Base-by-base conservation (phyloP, 2,113 vertebrate species). In the Leiothrix lutea region DNA sequence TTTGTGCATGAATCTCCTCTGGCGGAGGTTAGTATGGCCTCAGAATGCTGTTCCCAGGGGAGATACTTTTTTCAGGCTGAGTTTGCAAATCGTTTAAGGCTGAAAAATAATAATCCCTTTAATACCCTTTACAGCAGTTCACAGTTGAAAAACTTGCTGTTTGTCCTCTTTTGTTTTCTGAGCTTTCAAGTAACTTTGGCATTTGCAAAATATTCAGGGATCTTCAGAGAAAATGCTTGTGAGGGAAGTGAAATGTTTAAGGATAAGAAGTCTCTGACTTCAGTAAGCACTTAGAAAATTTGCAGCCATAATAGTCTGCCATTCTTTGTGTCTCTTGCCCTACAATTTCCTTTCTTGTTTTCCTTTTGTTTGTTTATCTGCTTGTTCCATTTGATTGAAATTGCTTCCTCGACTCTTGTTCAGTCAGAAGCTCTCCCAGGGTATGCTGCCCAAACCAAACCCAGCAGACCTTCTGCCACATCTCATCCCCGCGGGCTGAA, bases 1-100 rank as follows among this genome's bases (percentile, higher is more conserved):
- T 93, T 94, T 90, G 86, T 91, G 64, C 92, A 71, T 74, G 93
- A 94, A 47, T 67, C 73, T 88, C 73, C 86, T 72, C 94, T 82
- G 75, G 75, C 25, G 0, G 91, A 94, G 83, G 86, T 92, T 93
- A 78, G 87, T 40, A 2, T 23, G 48, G 79, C 84, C 91, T 90
- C 65, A 12, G 69, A 80, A 94, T 78, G 74, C 90, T 38, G 14
- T 67, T 94, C 93, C 74, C 14, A 1, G 36, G 35, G 28, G 82
- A 90, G 82, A 93, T 38, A 54, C 7, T 9, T 94, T 69, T 89
- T 96, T 95, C 80, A 88, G 91, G 83, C 92, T 84, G 91, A 95
- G 88, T 93, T 91, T 96, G 86, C 78, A 79, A 95, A 94, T 78
- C 44, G 65, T 86, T 89, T 95, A 86, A 91, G 60, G 82, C 81